A percentile compares a stretch with the other conserved stretches of the same genome.
Conservation (phyloP, 2,888 invertebrate genomes). For the Sinohyriopsis cumingii region DNA sequence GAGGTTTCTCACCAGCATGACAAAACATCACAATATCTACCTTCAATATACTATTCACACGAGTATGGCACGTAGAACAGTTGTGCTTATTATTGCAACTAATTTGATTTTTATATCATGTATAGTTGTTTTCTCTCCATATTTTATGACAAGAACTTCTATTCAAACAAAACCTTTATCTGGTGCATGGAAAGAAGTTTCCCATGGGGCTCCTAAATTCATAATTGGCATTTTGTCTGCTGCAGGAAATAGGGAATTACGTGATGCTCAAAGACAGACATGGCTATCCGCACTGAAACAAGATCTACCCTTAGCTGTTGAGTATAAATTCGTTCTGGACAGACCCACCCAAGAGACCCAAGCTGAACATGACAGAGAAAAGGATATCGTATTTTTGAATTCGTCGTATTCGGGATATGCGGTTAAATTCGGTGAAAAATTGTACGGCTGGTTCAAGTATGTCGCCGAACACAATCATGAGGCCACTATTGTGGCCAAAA, state of each 20-base stretch:
- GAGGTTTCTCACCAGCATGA: no score
- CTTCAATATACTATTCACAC: no score
- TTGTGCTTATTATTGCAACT: no score
- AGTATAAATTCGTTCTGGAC: slow-evolving; percentile 13
- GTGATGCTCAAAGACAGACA: slow-evolving; percentile 5
- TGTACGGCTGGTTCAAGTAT: slow-evolving; percentile 9
- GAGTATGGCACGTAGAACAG: no score
- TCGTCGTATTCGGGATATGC: neutral
- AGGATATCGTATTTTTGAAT: slow-evolving; percentile 12
- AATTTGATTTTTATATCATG: no score
- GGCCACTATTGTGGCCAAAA: slow-evolving; percentile 1
- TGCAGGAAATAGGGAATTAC: neutral
- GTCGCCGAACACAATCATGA: slow-evolving; percentile 4
- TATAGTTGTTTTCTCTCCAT: no score
- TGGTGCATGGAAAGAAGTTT: no score
- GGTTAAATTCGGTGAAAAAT: slow-evolving; percentile 1
- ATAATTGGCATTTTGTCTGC: slow-evolving; percentile 6
- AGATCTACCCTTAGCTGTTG: slow-evolving; percentile 3
- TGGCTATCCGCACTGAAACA: slow-evolving; percentile 1
- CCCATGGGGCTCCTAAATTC: neutral
- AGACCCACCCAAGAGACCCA: neutral
- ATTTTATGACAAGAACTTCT: no score
- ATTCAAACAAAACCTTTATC: no score
- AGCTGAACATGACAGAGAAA: neutral
- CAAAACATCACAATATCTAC: no score